Percentiles rank a stretch among this genome's conserved stretches.
phyloP scores from a whole-genome alignment of 2,113 vertebrate species.

The Passer montanus region DNA sequence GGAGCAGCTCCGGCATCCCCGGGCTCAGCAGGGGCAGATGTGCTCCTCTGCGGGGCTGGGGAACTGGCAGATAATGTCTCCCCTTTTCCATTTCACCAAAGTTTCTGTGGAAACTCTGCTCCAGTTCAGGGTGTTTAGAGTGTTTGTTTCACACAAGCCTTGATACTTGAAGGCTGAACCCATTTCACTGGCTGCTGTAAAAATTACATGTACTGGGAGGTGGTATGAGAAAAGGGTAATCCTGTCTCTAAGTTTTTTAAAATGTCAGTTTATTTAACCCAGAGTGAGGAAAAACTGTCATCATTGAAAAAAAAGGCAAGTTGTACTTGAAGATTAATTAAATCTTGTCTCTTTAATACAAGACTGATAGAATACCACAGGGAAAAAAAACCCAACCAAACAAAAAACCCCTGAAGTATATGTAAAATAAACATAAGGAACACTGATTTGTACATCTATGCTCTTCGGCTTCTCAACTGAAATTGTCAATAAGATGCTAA shows the following conservation, averaged over 20 bases:
- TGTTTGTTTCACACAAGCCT: neutral
- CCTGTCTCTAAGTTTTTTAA: neutral
- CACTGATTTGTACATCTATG: neutral
- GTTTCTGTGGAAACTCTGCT: neutral
- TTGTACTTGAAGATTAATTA: neutral
- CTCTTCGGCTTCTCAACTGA: neutral
- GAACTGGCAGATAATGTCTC: neutral
- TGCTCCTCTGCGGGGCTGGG: neutral
- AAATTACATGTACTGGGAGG: neutral
- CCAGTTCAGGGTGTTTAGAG: neutral
- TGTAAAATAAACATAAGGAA: neutral
- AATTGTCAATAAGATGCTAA: neutral
- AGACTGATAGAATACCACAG: neutral
- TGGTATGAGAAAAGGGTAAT: neutral
- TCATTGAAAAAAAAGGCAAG: neutral
- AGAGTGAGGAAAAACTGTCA: neutral
- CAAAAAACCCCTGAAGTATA: accelerated
- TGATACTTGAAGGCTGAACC: neutral
- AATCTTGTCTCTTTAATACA: neutral
- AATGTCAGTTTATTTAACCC: neutral
- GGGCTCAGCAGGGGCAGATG: neutral
- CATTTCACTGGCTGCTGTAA: neutral
- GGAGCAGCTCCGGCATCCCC: neutral
- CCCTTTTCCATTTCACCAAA: neutral
- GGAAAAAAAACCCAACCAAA: neutral